Evolutionary conservation across 2,797 vertebrate genomes (phyloP), one percentile per base, ranked within the genome.

Genomic region (Macroramphosus scolopax): DNA sequence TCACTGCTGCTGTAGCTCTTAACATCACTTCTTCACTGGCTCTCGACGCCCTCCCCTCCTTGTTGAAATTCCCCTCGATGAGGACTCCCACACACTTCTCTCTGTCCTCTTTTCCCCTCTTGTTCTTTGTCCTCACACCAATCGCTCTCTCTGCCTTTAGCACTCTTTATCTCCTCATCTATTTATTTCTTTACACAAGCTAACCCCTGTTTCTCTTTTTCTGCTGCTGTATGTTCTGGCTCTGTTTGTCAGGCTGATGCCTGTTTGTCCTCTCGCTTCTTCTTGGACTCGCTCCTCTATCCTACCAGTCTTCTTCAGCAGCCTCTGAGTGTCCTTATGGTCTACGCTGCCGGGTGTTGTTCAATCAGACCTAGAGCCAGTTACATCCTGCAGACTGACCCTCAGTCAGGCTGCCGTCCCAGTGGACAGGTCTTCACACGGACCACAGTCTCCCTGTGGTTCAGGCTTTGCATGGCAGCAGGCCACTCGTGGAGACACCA

Each of bases 11-110:
- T 49, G 61, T 42, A 43, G 47, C 63, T 67, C 47, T 48, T n/a
- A n/a, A n/a, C n/a, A n/a, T 17, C 40, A 24, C 71, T 57, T 66
- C 45, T 50, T 55, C 26, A 25, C 50, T 2, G 7, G 53, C 43
- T 53, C 53, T 56, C 34, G 42, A 51, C 16, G 4, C 55, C 30
- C 38, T 42, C 29, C 40, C 46, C 30, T 53, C 33, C 11, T 11
- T 8, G 56, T 51, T 18, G 6, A 58, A 58, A 57, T 47, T 41
- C 36, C 40, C 44, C 24, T 67, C 34, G 9, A 30, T 30, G 14
- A 44, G 36, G 37, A 63, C 77, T 51, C 80, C 72, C 59, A 72
- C 77, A 45, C 71, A 32, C 33, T 67, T 41, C 38, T 68, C 56
- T 58, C 42, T 53, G 52, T 64, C 67, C 71, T 56, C 42, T n/a